A percentile compares a stretch with the other conserved stretches of the same genome.
Conservation (phyloP, 2,888 invertebrate genomes). For the Isoperla grammatica region DNA sequence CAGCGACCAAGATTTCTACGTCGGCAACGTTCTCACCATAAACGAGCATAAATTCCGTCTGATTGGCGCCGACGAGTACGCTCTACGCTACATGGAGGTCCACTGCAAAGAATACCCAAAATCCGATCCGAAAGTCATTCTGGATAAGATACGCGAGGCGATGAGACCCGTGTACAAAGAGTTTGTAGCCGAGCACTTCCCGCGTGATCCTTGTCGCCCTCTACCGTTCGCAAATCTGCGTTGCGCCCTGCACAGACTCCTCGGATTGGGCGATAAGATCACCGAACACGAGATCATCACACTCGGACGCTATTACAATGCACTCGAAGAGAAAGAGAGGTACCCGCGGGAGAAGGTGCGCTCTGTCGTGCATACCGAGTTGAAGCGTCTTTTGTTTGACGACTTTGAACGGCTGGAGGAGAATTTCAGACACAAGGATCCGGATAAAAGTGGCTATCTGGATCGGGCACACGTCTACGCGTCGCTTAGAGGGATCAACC, state of each 20-base stretch:
- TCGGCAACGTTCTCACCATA: constrained; percentile 73
- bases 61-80: constrained; percentile 78
- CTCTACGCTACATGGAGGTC: constrained; percentile 79
- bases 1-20: constrained; percentile 73
- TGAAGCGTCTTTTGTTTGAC: background rate
- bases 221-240: background rate
- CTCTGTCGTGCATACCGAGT: background rate
- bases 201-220: background rate
- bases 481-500: constrained; percentile 59
- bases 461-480: constrained; percentile 55
- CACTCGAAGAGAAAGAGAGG: background rate
- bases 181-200: constrained; percentile 64
- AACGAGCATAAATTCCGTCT: constrained; percentile 74
- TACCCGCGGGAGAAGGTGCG: constrained; percentile 19
- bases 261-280: background rate
- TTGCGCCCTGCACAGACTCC: background rate
- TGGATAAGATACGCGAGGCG: constrained; percentile 66
- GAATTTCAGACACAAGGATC: constrained; percentile 54
- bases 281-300: background rate
- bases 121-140: constrained; percentile 63
- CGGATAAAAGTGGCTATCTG: constrained; percentile 52
- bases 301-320: background rate
- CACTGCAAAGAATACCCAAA: constrained; percentile 67
- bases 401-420: constrained; percentile 42
- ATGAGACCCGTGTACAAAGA: constrained; percentile 66